Evolutionary conservation across 2,113 vertebrate species (phyloP), one percentile per base, ranked within the genome.

Genomic region (Centrocercus urophasianus): DNA sequence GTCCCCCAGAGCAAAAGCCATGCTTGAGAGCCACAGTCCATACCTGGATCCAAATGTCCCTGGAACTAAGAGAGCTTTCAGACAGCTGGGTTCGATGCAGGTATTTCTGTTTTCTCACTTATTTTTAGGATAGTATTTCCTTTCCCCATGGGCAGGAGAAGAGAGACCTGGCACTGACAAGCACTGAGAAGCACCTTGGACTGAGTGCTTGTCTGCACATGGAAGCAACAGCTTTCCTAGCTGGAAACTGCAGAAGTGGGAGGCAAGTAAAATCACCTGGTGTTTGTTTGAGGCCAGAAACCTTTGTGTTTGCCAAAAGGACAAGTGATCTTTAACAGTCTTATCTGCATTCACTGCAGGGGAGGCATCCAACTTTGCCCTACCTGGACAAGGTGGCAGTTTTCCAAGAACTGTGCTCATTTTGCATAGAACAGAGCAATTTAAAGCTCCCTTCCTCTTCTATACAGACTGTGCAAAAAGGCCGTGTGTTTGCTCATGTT

Each of bases 241-340:
- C 42, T 60, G 63, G 48, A 91, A 83, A 65, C 21, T 10, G 34
- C 72, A 72, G 50, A 72, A 83, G n/a, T 47, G 61, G 56, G 36
- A 81, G 0, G 7, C 8, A 64, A 83, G 38, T 74, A 75, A 92
- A 81, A 75, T 81, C 67, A 72, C 50, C 72, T 75, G 71, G 43
- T 91, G 60, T 83, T 91, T 83, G 43, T 64, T 59, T 91, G 83
- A 75, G 52, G 63, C 77, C 65, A 90, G 78, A 81, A 86, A 20
- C 64, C 75, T 92, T 92, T 4, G 1, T 75, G 48, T 88, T 96
- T 85, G 82, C 93, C 61, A 70, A 93, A 92, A 65, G 60, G 32
- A 72, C 84, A 83, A 75, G 61, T 93, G 89, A 93, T 83, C 82
- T 84, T 60, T 91, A 94, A 83, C 59, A 34, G 30, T 18, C 16